Evolutionary conservation across 2,797 vertebrate species (phyloP).

Genomic region (Toxotes lorentzi): DNA sequence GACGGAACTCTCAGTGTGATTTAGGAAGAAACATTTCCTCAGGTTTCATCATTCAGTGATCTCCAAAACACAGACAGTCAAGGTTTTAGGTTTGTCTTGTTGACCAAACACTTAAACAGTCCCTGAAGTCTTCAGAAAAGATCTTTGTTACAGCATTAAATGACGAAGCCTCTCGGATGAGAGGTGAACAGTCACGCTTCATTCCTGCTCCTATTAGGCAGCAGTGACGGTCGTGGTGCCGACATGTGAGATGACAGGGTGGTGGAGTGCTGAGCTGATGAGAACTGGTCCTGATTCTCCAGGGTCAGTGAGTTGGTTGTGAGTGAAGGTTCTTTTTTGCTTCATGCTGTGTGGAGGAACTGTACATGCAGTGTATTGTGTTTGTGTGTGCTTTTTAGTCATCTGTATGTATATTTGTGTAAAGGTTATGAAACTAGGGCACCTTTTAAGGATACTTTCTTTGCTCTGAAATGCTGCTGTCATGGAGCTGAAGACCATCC

Average conservation of each 20-base stretch:
- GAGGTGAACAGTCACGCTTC: neutral
- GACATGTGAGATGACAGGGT: slow-evolving; percentile 15
- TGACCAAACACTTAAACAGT: neutral
- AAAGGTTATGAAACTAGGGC: neutral
- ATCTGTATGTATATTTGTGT: neutral
- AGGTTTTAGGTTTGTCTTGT: neutral
- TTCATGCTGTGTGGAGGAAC: neutral
- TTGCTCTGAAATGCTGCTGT: neutral
- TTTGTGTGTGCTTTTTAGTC: too few relatives aligned
- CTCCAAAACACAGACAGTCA: neutral
- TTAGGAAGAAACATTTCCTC: neutral
- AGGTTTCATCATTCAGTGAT: slow-evolving; percentile 20
- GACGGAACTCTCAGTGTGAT: neutral
- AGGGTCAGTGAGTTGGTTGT: slow-evolving; percentile 32
- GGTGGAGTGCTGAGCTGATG: neutral
- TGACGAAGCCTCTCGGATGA: too few relatives aligned
- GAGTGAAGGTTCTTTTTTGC: neutral
- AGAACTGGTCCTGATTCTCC: slow-evolving; percentile 24
- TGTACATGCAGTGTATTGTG: neutral
- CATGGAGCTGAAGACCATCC: neutral
- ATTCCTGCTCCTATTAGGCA: neutral
- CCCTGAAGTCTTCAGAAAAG: neutral
- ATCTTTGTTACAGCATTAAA: neutral
- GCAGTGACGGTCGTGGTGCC: slow-evolving; percentile 13
- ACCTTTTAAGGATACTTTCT: neutral